phyloP scores from a whole-genome alignment of 2,888 invertebrate genomes.

The Drosophila lacicola region DNA sequence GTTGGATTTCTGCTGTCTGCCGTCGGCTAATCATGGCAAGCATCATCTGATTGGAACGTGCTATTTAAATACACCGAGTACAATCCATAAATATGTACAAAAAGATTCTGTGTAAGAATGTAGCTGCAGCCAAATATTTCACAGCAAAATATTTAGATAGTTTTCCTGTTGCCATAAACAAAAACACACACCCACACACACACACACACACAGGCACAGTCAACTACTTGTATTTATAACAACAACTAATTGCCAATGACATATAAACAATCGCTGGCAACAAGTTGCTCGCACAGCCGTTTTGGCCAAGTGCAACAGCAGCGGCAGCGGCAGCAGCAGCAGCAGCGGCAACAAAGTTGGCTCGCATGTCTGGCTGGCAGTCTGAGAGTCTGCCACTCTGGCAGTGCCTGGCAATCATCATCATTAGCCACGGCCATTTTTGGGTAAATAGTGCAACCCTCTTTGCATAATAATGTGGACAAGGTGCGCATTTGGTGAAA shows the following conservation, averaged over 20 bases:
- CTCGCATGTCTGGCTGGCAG: slow-evolving; percentile 46
- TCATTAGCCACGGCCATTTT: slow-evolving; percentile 84
- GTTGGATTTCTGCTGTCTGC: background rate
- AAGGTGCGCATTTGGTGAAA: slow-evolving; percentile 77
- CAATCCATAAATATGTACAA: background rate
- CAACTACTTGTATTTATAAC: slow-evolving; percentile 43
- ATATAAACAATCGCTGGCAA: slow-evolving; percentile 69
- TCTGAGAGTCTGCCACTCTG: slow-evolving; percentile 12
- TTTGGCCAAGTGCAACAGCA: slow-evolving; percentile 59
- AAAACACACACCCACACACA: slow-evolving; percentile 16
- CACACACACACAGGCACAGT: slow-evolving; percentile 7
- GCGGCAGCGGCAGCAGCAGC: slow-evolving; percentile 6
- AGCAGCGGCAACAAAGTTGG: slow-evolving; percentile 38
- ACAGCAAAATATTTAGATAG: slow-evolving; percentile 57
- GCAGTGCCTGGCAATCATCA: slow-evolving; percentile 69
- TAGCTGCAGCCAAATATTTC: slow-evolving; percentile 29
- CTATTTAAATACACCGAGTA: slow-evolving; percentile 7
- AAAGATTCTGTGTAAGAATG: slow-evolving; percentile 32
- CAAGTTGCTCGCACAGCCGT: slow-evolving; percentile 50
- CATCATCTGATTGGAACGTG: slow-evolving; percentile 15
- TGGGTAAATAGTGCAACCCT: slow-evolving; percentile 85
- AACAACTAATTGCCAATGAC: slow-evolving; percentile 78
- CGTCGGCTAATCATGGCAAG: slow-evolving; percentile 23
- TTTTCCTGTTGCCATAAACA: slow-evolving; percentile 26
- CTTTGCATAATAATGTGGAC: slow-evolving; percentile 85